A percentile compares a stretch with the other conserved stretches of the same genome.
These are phyloP conservation scores for Rhinogobio ventralis DNA, from an alignment of 2,797 vertebrate species.

Conservation along the genomic window DNA sequence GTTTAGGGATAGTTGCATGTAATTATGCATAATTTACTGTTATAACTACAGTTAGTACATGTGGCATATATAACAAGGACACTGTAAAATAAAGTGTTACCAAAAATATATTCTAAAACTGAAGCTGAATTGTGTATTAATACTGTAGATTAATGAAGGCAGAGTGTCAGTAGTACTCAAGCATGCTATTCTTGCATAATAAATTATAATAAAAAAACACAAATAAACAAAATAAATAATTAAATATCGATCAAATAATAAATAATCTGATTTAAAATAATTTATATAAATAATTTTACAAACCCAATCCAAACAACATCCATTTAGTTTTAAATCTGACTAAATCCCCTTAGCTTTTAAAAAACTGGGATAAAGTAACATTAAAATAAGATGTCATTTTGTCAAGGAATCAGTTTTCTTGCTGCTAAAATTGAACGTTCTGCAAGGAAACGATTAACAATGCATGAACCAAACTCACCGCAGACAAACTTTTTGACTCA, in stretches of 20 bases:
- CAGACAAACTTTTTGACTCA: not conserved
- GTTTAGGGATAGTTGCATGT: not conserved
- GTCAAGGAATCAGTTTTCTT: not conserved
- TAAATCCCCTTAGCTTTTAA: not conserved
- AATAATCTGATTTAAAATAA: no score
- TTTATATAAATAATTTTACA: not conserved
- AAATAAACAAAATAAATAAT: not conserved
- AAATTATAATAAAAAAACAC: not conserved
- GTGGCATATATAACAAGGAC: not conserved
- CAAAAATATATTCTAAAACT: not conserved
- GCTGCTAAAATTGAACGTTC: not conserved
- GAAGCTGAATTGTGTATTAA: not conserved
- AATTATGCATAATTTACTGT: not conserved
- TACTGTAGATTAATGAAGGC: not conserved
- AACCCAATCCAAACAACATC: not conserved
- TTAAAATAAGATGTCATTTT: not conserved
- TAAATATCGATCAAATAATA: not conserved
- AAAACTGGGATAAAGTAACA: not conserved
- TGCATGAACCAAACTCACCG: constrained; percentile 3
- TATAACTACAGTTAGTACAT: not conserved
- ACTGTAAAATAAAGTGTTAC: not conserved
- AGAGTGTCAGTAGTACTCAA: not conserved
- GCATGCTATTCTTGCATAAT: not conserved
- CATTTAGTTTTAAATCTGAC: not conserved
- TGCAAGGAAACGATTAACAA: not conserved